Evolutionary conservation across 64 coral and sea anemone species (phyloP).

Genomic region (Porites australiensis): DNA sequence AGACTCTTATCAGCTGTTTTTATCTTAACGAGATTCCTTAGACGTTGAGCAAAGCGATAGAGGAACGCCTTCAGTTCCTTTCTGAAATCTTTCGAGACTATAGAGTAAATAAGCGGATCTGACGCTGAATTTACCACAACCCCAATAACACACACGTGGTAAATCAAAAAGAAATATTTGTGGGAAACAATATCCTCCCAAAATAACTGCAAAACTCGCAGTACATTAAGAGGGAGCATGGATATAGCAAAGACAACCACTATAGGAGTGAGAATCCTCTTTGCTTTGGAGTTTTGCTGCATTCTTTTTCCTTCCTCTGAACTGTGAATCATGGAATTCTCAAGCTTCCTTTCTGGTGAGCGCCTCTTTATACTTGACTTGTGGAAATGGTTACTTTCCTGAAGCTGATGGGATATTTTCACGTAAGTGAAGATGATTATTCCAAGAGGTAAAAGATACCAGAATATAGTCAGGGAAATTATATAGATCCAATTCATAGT

Average conservation of each 20-base stretch:
- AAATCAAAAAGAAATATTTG: constrained; percentile 34
- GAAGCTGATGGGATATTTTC: constrained; percentile 36
- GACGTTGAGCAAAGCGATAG: constrained; percentile 1
- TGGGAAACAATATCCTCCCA: background rate
- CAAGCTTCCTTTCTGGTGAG: background rate
- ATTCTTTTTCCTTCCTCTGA: constrained; percentile 34
- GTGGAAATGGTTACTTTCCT: constrained; percentile 55
- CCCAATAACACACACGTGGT: constrained; percentile 59
- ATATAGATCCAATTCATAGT: constrained; percentile 30
- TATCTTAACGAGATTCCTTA: constrained; percentile 1
- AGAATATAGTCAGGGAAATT: constrained; percentile 9
- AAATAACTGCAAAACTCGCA: constrained; percentile 27
- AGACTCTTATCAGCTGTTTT: background rate
- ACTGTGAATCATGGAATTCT: background rate
- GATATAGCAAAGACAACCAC: constrained; percentile 58
- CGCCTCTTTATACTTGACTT: constrained; percentile 7
- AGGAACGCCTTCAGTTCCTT: background rate
- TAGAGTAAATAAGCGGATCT: constrained; percentile 58
- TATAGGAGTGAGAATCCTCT: constrained; percentile 52
- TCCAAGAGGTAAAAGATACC: constrained; percentile 59
- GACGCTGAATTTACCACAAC: constrained; percentile 51
- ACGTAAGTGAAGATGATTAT: constrained; percentile 57
- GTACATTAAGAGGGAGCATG: constrained; percentile 43
- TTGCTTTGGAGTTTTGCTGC: constrained; percentile 53
- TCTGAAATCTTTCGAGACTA: constrained; percentile 64